Base-by-base conservation (phyloP, 1,140 invertebrate species). In the Aphelenchoides avenae region DNA sequence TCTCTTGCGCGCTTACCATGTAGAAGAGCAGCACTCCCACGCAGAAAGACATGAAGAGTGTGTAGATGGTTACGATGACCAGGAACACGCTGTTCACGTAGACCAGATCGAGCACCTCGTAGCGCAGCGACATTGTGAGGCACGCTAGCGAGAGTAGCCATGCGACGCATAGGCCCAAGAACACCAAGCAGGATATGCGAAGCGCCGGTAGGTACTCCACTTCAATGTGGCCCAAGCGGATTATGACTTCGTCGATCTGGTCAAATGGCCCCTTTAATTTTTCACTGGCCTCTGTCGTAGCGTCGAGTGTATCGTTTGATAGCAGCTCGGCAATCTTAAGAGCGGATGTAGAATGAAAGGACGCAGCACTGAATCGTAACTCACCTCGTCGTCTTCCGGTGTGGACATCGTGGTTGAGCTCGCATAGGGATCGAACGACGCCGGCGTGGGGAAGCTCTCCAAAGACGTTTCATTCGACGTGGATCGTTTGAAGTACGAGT, bases 91-190 rank as follows among this genome's bases (percentile, higher is more conserved):
- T 64, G 40, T 75, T 75, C 20, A 75, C 30, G 29, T 73, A 53
- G 13, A 75, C 74, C n/a, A 76, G 41, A 50, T 75, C 72, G 20
- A 69, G 36, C 6, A 74, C 49, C 53, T 75, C 72, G 13, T 51
- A 59, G 31, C 61, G 60, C 7, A 75, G 57, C 6, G 72, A 77
- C 2, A 75, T 44, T 13, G 64, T 27, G 29, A 75, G 57, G 9
- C 68, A 42, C 29, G 70, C 22, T 6, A 73, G 26, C 1, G 71
- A 62, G 3, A 70, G 9, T 13, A 77, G 34, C 74, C 74, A 77
- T 15, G 73, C 26, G 46, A 61, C 15, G 26, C 53, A 60, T 9
- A 68, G 33, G 11, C 43, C 46, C n/a, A 61, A 30, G 37, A 75
- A 75, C 11, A 71, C 29, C 18, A 70, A 13, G 15, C 73, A 76